phyloP scores from a whole-genome alignment of 2,888 invertebrate genomes.

The Chymomyza fuscimana region DNA sequence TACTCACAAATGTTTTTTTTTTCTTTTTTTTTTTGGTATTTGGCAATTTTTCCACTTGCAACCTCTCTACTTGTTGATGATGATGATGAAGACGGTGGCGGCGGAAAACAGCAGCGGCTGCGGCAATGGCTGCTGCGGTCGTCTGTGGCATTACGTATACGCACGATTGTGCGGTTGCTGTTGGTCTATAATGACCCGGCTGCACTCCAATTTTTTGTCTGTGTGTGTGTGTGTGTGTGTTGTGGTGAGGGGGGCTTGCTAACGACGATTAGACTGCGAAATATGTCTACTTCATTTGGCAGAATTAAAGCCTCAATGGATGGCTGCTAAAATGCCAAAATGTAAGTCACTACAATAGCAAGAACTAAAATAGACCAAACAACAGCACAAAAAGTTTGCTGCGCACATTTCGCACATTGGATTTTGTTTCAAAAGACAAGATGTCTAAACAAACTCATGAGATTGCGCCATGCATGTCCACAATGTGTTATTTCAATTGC shows the following conservation, averaged over 20 bases:
- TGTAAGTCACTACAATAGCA: neutral
- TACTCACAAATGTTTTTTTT: neutral
- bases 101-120: neutral
- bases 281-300: neutral
- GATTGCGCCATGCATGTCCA: constrained; percentile 33
- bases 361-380: constrained; percentile 14
- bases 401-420: constrained; percentile 26
- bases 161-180: constrained; percentile 27
- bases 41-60: constrained; percentile 37
- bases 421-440: constrained; percentile 38
- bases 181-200: neutral
- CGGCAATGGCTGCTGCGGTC: neutral
- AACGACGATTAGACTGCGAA: neutral
- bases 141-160: constrained; percentile 51
- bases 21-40: neutral
- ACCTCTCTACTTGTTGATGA: constrained; percentile 52
- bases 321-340: neutral
- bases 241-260: neutral
- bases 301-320: no score
- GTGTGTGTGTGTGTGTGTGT: no score
- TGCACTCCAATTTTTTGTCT: neutral
- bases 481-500: constrained; percentile 34
- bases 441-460: constrained; percentile 51
- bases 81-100: constrained; percentile 17
- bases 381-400: constrained; percentile 21